Percentiles rank a stretch among this genome's conserved stretches.
These are phyloP conservation scores for Ranitomeya imitator DNA, from an alignment of 2,113 vertebrate species.

Conservation along the genomic window DNA sequence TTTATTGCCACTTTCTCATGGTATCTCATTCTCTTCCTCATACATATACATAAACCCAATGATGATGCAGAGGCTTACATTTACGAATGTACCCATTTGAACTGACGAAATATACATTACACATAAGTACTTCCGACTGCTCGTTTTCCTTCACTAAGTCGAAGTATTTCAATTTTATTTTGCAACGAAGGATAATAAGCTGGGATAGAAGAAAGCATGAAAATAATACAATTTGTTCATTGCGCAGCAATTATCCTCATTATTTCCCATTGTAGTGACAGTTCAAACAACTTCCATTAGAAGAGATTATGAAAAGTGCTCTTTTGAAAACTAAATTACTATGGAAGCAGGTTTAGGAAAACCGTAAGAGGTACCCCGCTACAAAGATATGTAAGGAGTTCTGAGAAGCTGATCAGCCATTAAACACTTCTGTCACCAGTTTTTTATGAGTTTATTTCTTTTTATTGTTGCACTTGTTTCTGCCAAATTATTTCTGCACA, in stretches of 20 bases:
- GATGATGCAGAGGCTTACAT: neutral
- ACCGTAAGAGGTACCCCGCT: neutral
- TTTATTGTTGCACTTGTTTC: conserved; percentile 61
- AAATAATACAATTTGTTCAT: conserved; percentile 37
- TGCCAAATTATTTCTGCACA: conserved; percentile 65
- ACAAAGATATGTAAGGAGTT: conserved; percentile 15
- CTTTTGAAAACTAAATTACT: neutral
- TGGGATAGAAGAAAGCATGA: neutral
- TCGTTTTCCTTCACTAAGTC: conserved; percentile 18
- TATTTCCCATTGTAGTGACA: conserved; percentile 32
- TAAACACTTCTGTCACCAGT: conserved; percentile 54
- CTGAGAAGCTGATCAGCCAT: conserved; percentile 35
- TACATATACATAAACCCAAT: neutral
- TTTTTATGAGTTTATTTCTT: conserved; percentile 49
- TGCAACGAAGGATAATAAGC: conserved; percentile 2
- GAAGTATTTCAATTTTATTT: conserved; percentile 15
- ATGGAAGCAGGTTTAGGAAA: conserved; percentile 11
- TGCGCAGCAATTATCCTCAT: conserved; percentile 30
- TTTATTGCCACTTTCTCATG: neutral
- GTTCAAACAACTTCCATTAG: conserved; percentile 37
- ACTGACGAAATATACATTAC: conserved; percentile 17
- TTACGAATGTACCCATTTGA: conserved; percentile 6
- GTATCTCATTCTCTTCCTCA: neutral
- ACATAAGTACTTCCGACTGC: conserved; percentile 34
- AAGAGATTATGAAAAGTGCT: conserved; percentile 30